A percentile compares a stretch with the other conserved stretches of the same genome.
phyloP scores from a whole-genome alignment of 1,140 invertebrate species.

The Hesperophylax magnus region DNA sequence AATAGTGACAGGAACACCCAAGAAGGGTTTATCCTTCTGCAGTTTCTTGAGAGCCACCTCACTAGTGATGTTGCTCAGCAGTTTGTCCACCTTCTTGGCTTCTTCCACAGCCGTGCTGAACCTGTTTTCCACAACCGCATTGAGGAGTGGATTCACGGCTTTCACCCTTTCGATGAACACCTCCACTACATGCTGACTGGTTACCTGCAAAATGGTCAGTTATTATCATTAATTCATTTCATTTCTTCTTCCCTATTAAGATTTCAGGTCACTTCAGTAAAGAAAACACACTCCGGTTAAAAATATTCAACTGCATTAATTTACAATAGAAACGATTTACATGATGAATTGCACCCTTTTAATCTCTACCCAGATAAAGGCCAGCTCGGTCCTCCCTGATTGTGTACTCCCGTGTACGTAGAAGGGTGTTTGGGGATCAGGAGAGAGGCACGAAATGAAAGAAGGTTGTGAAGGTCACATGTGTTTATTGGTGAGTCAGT shows the following conservation, averaged over 20 bases:
- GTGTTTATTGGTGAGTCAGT: too few species aligned
- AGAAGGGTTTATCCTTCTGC: conserved; percentile 73
- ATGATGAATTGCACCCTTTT: too few species aligned
- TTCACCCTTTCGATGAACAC: conserved; percentile 79
- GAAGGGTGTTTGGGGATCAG: too few species aligned
- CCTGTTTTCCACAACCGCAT: conserved; percentile 82
- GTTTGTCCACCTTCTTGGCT: conserved; percentile 74
- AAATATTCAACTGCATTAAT: too few species aligned
- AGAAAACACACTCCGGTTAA: too few species aligned
- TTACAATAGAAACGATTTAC: too few species aligned
- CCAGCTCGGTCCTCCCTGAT: too few species aligned
- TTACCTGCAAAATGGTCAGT: conserved; percentile 65
- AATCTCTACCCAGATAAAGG: too few species aligned
- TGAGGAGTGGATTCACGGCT: conserved; percentile 80
- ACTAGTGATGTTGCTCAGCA: conserved; percentile 64
- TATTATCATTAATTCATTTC: neutral
- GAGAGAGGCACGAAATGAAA: too few species aligned
- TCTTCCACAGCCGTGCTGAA: conserved; percentile 79
- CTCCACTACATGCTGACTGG: conserved; percentile 75
- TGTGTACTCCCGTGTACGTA: too few species aligned
- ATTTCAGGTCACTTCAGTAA: too few species aligned
- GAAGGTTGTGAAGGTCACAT: too few species aligned
- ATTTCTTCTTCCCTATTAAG: neutral
- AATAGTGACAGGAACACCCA: conserved; percentile 85
- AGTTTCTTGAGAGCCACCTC: conserved; percentile 59